Percentiles rank a stretch among this genome's conserved stretches.
Evolutionary conservation across 2,888 invertebrate genomes (phyloP).

Genomic region (Latheticus oryzae): DNA sequence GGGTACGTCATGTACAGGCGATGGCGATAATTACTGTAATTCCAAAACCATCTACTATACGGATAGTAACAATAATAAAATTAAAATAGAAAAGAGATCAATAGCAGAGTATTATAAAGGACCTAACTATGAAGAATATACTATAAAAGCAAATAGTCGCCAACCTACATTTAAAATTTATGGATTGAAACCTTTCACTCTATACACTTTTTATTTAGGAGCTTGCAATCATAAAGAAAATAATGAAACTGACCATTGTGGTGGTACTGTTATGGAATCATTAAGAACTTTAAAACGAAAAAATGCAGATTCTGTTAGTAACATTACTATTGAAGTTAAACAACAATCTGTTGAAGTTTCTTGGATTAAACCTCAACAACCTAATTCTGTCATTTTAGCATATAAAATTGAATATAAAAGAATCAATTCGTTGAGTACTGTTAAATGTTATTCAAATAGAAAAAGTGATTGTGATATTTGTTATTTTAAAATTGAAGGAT

Average conservation of each 20-base stretch:
- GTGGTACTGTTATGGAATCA: conserved; percentile 5
- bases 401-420: conserved; percentile 6
- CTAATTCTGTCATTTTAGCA: conserved; percentile 3
- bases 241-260: conserved; percentile 2
- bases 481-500: background rate
- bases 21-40: conserved; percentile 1
- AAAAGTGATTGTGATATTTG: background rate
- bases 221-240: conserved; percentile 12
- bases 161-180: background rate
- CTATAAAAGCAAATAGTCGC: background rate
- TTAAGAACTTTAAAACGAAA: background rate
- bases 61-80: background rate
- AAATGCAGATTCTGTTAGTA: background rate
- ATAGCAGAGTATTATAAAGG: background rate
- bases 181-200: conserved; percentile 1
- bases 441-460: too few species aligned
- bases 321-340: background rate
- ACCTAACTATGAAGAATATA: background rate
- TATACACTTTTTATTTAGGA: conserved; percentile 7
- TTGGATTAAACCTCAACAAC: conserved; percentile 9
- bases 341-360: background rate
- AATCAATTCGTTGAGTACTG: too few species aligned
- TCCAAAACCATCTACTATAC: background rate
- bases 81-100: background rate
- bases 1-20: background rate